Percentiles rank a stretch among this genome's conserved stretches.
phyloP scores from a whole-genome alignment of 2,113 vertebrate species.

The Myotis brandtii region DNA sequence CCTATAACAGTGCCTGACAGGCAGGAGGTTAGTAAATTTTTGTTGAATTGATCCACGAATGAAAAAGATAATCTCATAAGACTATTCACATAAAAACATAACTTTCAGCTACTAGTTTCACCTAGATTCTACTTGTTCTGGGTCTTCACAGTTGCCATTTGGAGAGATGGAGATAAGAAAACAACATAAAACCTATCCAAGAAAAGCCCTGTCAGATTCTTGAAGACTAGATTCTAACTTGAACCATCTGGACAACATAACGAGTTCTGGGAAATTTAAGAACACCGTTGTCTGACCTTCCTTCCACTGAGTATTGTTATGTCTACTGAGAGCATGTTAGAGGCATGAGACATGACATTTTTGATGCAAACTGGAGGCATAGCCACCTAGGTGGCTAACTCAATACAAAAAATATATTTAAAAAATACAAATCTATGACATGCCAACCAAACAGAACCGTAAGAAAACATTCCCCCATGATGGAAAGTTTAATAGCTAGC shows the following conservation, averaged over 20 bases:
- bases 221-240: background rate
- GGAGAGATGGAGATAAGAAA: background rate
- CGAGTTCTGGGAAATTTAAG: background rate
- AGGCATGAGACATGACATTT: background rate
- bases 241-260: background rate
- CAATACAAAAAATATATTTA: constrained; percentile 74
- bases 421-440: constrained; percentile 61
- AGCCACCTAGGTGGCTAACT: constrained; percentile 56
- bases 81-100: background rate
- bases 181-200: background rate
- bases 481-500: constrained; percentile 66
- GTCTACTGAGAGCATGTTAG: background rate
- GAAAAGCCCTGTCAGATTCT: background rate
- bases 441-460: constrained; percentile 36
- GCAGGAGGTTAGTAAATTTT: background rate
- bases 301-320: background rate
- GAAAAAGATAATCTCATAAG: background rate
- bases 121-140: background rate
- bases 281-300: background rate
- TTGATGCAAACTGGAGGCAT: constrained; percentile 38
- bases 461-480: constrained; percentile 64
- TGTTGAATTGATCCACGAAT: background rate
- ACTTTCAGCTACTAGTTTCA: background rate
- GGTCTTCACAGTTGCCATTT: background rate
- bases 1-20: background rate